Base-by-base conservation (phyloP, 2,888 invertebrate genomes). In the Exephanes ischioxanthus region DNA sequence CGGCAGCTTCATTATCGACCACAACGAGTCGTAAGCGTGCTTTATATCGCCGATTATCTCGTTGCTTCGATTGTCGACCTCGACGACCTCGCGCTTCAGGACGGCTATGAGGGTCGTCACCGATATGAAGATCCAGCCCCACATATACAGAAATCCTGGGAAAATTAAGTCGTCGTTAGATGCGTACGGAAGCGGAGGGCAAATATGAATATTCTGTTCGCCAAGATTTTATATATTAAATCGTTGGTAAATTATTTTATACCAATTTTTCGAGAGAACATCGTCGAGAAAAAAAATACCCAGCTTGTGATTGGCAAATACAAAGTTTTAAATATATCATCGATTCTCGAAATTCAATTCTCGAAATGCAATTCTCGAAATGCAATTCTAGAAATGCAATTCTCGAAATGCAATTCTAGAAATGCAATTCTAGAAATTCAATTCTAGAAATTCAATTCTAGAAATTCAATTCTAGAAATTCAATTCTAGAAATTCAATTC, bases 101-200 rank as follows among this genome's bases (percentile, higher is more conserved):
- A 99, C 85, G 53, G 97, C 97, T 70, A 99, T 97, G 2, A 99
- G 92, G 0, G 98, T 98, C 0, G 99, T 99, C 0, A 97, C 97
- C 1, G 97, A 93, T 72, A 99, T 95, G 93, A 99, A 99, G 2
- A 98, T 95, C 94, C 98, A 96, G 5, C 99, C 99, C 99, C 99
- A 99, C 93, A 99, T 98, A 93, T 97, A 96, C 19, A 99, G 95
- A 94, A 99, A 99, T 89, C 97, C 98, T 95, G 94, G 93, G 51
- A n/a, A 83, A 87, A 33, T 37, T 19, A 66, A n/a, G 72, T 71
- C 37, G 9, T 76, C 55, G 51, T 14, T 51, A 61, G 75, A 30
- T 61, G 55, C 66, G 85, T 41, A 16, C 11, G 16, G 26, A 81
- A 81, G 58, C 67, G 16, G 0, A 66, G 1, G 9, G 45, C 11